These are phyloP conservation scores for Mobula birostris DNA, from an alignment of 2,113 vertebrate genomes.

Conservation along the genomic window DNA sequence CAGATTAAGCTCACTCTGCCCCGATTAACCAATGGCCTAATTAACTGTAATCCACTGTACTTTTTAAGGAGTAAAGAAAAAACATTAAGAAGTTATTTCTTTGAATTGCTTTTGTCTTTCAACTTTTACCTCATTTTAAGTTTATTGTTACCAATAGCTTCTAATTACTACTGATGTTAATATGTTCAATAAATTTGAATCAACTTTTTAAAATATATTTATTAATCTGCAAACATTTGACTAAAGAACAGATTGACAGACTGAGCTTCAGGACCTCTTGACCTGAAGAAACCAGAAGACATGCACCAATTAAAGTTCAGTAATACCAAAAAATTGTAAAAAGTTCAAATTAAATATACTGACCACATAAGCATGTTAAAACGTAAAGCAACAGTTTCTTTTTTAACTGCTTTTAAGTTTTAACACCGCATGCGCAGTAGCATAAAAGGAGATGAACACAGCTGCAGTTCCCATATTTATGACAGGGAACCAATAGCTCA, in stretches of 20 bases:
- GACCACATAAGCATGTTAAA: neutral
- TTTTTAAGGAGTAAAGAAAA: too few relatives aligned
- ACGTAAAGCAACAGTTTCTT: neutral
- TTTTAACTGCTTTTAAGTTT: neutral
- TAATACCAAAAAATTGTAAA: neutral
- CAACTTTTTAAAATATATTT: neutral
- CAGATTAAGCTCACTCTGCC: too few relatives aligned
- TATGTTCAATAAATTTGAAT: neutral
- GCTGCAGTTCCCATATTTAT: neutral
- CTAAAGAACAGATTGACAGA: neutral
- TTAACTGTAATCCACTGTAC: too few relatives aligned
- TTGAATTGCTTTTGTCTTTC: neutral
- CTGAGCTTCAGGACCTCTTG: neutral
- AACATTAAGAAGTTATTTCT: too few relatives aligned
- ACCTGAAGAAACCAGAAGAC: too few relatives aligned
- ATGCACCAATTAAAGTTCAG: neutral
- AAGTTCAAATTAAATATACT: neutral
- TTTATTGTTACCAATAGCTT: neutral
- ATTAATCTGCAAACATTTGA: neutral
- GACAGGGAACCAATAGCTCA: neutral
- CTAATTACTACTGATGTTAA: neutral
- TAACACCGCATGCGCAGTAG: neutral
- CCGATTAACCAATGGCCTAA: too few relatives aligned
- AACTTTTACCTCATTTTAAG: neutral
- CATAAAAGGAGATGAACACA: neutral